phyloP scores from a whole-genome alignment of 2,797 vertebrate species.

The Myotis planiceps region DNA sequence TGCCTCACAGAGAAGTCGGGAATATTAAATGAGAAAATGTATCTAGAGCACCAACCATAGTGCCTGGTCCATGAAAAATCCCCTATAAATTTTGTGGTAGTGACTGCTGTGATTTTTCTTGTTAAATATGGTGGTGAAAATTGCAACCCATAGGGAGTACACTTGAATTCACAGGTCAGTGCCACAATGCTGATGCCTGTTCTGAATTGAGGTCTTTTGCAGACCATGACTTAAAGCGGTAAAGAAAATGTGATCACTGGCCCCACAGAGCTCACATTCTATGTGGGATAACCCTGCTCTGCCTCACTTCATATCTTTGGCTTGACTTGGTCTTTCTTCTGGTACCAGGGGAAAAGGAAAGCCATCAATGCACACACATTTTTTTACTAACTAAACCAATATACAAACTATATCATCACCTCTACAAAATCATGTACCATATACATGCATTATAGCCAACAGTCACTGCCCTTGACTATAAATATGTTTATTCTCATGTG shows the following conservation, averaged over 20 bases:
- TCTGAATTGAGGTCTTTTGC: constrained; percentile 1
- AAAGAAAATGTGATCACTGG: not conserved
- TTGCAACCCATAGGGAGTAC: constrained; percentile 20
- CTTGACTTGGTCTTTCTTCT: not conserved
- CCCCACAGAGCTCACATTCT: not conserved
- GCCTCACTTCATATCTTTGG: not conserved
- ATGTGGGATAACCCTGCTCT: not conserved
- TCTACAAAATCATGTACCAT: not conserved
- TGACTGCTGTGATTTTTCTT: not conserved
- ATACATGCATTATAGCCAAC: not conserved
- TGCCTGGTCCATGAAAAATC: not conserved
- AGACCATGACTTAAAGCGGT: not conserved
- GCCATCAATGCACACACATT: not conserved
- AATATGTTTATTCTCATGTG: not conserved
- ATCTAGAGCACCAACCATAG: not conserved
- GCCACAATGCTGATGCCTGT: not conserved
- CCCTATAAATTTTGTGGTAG: not conserved
- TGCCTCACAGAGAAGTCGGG: not conserved
- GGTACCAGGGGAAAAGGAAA: not conserved
- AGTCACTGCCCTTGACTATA: not conserved
- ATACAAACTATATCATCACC: not conserved
- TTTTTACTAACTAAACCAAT: constrained; percentile 42
- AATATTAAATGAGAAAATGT: not conserved
- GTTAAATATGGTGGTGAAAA: constrained; percentile 42
- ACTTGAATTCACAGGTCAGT: constrained; percentile 43